Percentiles rank a stretch among this genome's conserved stretches.
Evolutionary conservation across 2,797 vertebrate species (phyloP).

Genomic region (Myripristis jacobus): DNA sequence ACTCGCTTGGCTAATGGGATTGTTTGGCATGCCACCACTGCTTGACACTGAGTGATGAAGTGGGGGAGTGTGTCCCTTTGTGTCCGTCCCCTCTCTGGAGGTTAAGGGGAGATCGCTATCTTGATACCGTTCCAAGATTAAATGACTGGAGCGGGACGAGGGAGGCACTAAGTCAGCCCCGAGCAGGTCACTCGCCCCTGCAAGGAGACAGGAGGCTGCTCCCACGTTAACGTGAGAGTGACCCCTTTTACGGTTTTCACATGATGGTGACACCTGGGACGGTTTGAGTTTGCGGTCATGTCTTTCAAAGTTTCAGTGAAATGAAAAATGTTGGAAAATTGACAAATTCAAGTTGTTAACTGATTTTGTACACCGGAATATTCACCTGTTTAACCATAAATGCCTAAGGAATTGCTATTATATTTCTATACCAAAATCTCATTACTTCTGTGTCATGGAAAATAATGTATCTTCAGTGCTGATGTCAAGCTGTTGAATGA

Average conservation of each 20-base stretch:
- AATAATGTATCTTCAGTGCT: too few species aligned
- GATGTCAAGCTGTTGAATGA: too few species aligned
- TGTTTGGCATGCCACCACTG: conserved; percentile 77
- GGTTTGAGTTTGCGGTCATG: conserved; percentile 28
- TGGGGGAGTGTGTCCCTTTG: conserved; percentile 66
- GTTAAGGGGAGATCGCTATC: conserved; percentile 77
- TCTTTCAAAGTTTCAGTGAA: too few species aligned
- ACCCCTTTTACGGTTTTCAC: conserved; percentile 39
- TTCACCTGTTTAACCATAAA: too few species aligned
- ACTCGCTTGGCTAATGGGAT: conserved; percentile 77
- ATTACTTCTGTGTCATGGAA: too few species aligned
- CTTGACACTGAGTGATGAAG: conserved; percentile 80
- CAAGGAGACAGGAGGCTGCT: conserved; percentile 62
- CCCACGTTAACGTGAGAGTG: conserved; percentile 45
- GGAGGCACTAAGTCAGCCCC: conserved; percentile 52
- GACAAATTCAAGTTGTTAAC: too few species aligned
- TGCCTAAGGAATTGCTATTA: too few species aligned
- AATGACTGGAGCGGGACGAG: conserved; percentile 73
- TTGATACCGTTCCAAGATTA: conserved; percentile 82
- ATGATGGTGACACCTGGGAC: conserved; percentile 39
- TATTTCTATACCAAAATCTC: too few species aligned
- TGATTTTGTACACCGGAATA: too few species aligned
- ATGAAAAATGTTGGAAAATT: too few species aligned
- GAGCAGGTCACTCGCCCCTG: conserved; percentile 56
- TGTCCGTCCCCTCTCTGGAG: conserved; percentile 73